These are phyloP conservation scores for Dorcus parallelipipedus DNA, from an alignment of 2,888 invertebrate species.

Conservation along the genomic window DNA sequence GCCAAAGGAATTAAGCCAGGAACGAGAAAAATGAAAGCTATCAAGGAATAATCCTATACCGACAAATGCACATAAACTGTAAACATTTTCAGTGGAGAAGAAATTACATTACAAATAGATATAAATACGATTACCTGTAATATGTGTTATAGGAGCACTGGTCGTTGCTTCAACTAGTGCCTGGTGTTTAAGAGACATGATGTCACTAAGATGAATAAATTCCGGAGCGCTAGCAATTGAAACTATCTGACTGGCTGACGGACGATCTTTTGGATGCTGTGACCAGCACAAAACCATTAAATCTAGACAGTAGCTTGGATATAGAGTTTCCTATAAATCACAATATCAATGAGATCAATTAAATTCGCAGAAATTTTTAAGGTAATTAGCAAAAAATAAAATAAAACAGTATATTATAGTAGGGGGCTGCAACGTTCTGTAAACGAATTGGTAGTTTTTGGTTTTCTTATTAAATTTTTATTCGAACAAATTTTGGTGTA, in stretches of 20 bases:
- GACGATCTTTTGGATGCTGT: conserved; percentile 79
- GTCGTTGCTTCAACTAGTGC: conserved; percentile 64
- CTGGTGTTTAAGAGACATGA: conserved; percentile 68
- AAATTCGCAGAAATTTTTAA: neutral
- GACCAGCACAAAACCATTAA: conserved; percentile 96
- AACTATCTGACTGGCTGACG: conserved; percentile 93
- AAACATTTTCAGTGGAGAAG: no score
- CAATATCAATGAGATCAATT: no score
- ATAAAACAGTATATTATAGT: neutral
- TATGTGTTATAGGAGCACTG: conserved; percentile 50
- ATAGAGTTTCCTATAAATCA: conserved; percentile 64
- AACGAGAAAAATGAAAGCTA: no score
- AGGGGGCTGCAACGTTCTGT: no score
- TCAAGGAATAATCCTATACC: no score
- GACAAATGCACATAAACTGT: no score
- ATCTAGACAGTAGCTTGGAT: conserved; percentile 87
- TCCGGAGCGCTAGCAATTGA: conserved; percentile 89
- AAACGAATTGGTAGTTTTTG: no score
- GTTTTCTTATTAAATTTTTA: no score
- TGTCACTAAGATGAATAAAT: conserved; percentile 82
- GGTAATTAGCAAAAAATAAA: neutral
- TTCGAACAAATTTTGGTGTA: no score
- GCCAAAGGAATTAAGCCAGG: no score
- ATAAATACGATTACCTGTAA: conserved; percentile 46
- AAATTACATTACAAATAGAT: no score